These are phyloP conservation scores for Syngnathus rostellatus DNA, from an alignment of 2,797 vertebrate species.

Conservation along the genomic window DNA sequence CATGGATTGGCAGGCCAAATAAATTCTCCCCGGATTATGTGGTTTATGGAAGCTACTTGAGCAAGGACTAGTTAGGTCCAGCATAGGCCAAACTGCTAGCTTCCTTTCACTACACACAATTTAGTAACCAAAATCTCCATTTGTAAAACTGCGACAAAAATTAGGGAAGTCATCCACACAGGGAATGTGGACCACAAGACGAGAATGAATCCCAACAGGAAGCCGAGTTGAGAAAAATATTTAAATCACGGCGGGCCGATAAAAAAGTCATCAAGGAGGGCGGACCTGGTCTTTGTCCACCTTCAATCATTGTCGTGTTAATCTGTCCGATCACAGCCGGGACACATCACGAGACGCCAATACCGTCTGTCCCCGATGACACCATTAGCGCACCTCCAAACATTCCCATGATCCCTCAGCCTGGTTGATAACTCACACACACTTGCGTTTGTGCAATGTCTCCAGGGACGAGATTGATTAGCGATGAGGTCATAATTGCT, in stretches of 20 bases:
- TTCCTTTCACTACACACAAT: no score
- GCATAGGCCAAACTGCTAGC: no score
- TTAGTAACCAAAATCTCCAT: no score
- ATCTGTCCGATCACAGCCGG: constrained; percentile 14
- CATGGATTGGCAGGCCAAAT: no score
- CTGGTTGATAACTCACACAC: constrained; percentile 28
- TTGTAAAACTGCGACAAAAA: no score
- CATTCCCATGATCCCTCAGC: constrained; percentile 49
- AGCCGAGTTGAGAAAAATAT: neutral
- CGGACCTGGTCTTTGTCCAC: neutral
- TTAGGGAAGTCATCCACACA: neutral
- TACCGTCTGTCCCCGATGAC: constrained; percentile 14
- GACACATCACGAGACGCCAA: constrained; percentile 15
- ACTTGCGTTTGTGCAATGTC: constrained; percentile 5
- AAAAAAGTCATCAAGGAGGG: constrained; percentile 3
- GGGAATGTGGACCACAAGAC: neutral
- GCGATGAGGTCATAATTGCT: constrained; percentile 70
- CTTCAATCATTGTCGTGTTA: neutral
- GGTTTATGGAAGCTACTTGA: no score
- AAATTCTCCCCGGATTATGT: no score
- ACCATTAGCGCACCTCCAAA: constrained; percentile 18
- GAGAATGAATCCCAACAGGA: neutral
- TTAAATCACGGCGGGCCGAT: neutral
- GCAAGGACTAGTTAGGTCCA: no score
- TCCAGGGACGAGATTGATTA: constrained; percentile 60